Conservation (phyloP, 2,888 invertebrate species). For the Limenitis arthemis region DNA sequence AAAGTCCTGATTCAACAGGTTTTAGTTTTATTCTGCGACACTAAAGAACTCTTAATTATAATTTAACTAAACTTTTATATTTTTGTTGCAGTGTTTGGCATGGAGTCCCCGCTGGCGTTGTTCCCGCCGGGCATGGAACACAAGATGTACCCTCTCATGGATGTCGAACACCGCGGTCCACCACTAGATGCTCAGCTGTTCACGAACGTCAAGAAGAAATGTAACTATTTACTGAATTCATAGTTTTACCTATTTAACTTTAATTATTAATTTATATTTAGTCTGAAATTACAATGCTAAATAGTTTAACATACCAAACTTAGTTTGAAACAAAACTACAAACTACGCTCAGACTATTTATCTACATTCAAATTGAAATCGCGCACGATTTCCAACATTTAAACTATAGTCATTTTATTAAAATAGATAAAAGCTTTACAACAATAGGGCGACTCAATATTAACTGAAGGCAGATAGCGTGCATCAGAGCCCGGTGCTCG, state of each 20-base stretch:
- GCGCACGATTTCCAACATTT: slow-evolving; percentile 3
- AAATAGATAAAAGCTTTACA: slow-evolving; percentile 20
- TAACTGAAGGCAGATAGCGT: slow-evolving; percentile 38
- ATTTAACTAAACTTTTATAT: slow-evolving; percentile 5
- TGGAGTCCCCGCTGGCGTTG: slow-evolving; percentile 81
- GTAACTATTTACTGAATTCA: slow-evolving; percentile 48
- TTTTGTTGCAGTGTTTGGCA: slow-evolving; percentile 76
- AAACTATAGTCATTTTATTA: slow-evolving; percentile 8
- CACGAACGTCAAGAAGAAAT: slow-evolving; percentile 85
- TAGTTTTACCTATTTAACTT: neutral
- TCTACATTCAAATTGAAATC: slow-evolving; percentile 3
- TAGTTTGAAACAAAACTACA: neutral
- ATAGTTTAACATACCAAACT: neutral
- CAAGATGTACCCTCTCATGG: slow-evolving; percentile 81
- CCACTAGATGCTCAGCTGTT: slow-evolving; percentile 75
- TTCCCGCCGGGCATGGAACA: slow-evolving; percentile 85
- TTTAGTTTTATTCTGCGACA: no score
- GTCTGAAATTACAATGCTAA: no score
- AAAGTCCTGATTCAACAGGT: no score
- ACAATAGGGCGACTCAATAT: slow-evolving; percentile 45
- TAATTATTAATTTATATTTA: neutral
- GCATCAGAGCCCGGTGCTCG: neutral
- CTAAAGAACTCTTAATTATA: no score
- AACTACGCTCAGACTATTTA: slow-evolving; percentile 1
- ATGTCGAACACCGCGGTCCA: slow-evolving; percentile 79